Conservation (phyloP, 1,140 invertebrate species). For the Varroa destructor region DNA sequence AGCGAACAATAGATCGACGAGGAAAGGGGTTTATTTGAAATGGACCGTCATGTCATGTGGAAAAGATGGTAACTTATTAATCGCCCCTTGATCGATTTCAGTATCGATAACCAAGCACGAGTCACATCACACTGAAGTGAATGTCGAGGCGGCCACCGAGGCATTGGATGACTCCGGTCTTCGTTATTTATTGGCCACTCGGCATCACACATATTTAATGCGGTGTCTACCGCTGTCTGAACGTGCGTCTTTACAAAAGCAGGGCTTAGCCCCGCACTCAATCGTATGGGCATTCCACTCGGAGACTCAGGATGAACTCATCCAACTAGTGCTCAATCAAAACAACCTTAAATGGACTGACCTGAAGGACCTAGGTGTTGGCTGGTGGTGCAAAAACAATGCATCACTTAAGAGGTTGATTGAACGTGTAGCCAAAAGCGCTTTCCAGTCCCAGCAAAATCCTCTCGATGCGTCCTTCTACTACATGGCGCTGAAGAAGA, state of each 20-base stretch:
- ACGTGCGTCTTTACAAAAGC: constrained; percentile 66
- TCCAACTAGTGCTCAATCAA: constrained; percentile 57
- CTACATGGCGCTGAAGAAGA: constrained; percentile 97
- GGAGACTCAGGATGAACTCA: constrained; percentile 86
- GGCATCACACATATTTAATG: constrained; percentile 89
- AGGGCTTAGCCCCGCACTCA: constrained; percentile 79
- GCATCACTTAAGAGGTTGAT: constrained; percentile 65
- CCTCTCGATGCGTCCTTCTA: constrained; percentile 93
- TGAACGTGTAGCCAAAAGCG: constrained; percentile 75
- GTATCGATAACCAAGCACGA: constrained; percentile 19
- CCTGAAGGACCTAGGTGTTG: constrained; percentile 76
- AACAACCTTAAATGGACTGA: constrained; percentile 68
- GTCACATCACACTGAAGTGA: constrained; percentile 5
- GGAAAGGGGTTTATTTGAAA: too few relatives aligned
- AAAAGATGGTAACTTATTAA: too few relatives aligned
- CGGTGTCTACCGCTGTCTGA: constrained; percentile 76
- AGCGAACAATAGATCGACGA: too few relatives aligned
- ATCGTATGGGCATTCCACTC: constrained; percentile 99
- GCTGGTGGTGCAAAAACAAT: constrained; percentile 89
- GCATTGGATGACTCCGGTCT: constrained; percentile 94
- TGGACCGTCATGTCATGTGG: too few relatives aligned
- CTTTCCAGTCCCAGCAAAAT: constrained; percentile 76
- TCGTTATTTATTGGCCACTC: constrained; percentile 87
- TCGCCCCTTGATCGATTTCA: background rate
- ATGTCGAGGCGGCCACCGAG: constrained; percentile 45